These are phyloP conservation scores for Dicrostonyx torquatus DNA, from an alignment of 2,797 vertebrate species.

Conservation along the genomic window DNA sequence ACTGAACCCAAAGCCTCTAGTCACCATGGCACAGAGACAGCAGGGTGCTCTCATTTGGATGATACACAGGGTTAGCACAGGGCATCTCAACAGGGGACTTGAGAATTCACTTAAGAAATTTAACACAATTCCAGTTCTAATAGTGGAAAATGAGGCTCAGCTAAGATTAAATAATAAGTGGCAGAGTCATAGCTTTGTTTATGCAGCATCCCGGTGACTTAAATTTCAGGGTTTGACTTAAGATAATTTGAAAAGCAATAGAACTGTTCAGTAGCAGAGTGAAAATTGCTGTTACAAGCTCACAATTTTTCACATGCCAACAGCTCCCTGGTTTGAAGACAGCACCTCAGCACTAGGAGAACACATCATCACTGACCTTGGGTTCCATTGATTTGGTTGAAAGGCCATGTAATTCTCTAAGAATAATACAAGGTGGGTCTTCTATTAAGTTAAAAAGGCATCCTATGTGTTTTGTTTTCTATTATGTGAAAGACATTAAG, in stretches of 20 bases:
- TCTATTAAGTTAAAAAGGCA: background rate
- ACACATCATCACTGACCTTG: background rate
- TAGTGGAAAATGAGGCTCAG: background rate
- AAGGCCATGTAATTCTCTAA: background rate
- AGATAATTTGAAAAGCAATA: slow-evolving; percentile 42
- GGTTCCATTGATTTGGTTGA: background rate
- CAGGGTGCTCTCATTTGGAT: background rate
- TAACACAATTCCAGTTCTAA: background rate
- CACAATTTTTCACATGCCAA: background rate
- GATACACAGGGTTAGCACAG: no score
- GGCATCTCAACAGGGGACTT: background rate
- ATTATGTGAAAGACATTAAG: background rate
- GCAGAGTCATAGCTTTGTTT: background rate
- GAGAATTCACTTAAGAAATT: background rate
- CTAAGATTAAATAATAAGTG: background rate
- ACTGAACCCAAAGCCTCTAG: background rate
- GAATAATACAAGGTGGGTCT: background rate
- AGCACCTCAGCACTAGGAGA: background rate
- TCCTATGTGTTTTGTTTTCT: background rate
- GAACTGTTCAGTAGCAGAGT: background rate
- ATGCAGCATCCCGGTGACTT: background rate
- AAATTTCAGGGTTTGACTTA: slow-evolving; percentile 17
- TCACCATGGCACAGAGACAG: background rate
- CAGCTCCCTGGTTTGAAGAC: background rate
- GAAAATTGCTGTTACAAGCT: background rate